Evolutionary conservation across 2,797 vertebrate species (phyloP).

Genomic region (Toxotes lorentzi): DNA sequence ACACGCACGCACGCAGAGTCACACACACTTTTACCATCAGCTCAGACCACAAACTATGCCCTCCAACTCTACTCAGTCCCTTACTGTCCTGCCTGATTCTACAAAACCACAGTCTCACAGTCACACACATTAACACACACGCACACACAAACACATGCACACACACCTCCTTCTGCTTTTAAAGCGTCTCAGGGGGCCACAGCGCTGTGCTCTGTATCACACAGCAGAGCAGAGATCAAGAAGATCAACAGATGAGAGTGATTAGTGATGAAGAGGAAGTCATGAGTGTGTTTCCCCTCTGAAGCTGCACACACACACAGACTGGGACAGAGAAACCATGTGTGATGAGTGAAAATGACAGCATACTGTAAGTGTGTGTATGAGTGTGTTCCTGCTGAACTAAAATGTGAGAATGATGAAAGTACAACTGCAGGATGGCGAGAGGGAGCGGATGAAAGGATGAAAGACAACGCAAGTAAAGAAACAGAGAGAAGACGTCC

Average conservation of each 20-base stretch:
- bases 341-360: conserved; percentile 37
- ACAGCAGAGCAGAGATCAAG: conserved; percentile 68
- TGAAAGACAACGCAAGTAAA: neutral
- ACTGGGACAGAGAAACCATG: conserved; percentile 9
- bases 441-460: neutral
- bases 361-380: conserved; percentile 20
- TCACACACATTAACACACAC: conserved; percentile 20
- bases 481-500: neutral
- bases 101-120: conserved; percentile 42
- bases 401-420: neutral
- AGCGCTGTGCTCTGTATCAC: conserved; percentile 56
- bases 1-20: conserved; percentile 13
- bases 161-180: conserved; percentile 29
- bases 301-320: conserved; percentile 32
- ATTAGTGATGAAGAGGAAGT: conserved; percentile 96
- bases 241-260: conserved; percentile 90
- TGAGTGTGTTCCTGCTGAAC: conserved; percentile 13
- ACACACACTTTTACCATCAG: conserved; percentile 64
- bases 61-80: conserved; percentile 40
- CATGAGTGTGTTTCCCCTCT: conserved; percentile 77
- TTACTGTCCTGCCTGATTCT: conserved; percentile 50
- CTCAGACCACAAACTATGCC: conserved; percentile 65
- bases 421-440: neutral
- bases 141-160: conserved; percentile 18
- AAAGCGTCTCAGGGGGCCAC: conserved; percentile 35